Conservation (phyloP, 1,140 invertebrate species). For the Caenorhabditis latens region DNA sequence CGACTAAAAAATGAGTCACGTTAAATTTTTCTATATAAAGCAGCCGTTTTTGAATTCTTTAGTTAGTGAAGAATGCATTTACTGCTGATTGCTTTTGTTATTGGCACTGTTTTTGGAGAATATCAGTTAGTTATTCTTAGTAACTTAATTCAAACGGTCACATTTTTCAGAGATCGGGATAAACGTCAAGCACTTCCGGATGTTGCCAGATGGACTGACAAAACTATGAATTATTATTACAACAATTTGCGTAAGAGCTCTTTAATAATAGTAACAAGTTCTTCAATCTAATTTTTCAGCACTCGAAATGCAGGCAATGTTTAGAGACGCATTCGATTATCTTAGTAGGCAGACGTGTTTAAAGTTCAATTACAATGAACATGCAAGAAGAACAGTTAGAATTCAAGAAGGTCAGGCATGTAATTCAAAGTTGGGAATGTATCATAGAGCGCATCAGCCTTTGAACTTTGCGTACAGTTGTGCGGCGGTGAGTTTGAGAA, state of each 20-base stretch:
- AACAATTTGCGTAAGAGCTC: too few relatives aligned
- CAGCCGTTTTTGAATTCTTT: too few relatives aligned
- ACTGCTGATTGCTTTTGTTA: too few relatives aligned
- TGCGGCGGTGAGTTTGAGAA: neutral
- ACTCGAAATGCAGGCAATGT: constrained; percentile 16
- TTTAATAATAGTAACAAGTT: neutral
- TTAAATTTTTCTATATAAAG: too few relatives aligned
- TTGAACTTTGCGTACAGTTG: neutral
- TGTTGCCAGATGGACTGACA: neutral
- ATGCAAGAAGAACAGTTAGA: neutral
- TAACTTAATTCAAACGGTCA: neutral
- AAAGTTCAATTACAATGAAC: neutral
- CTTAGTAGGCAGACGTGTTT: neutral
- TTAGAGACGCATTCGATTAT: constrained; percentile 2
- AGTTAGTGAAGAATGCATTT: too few relatives aligned
- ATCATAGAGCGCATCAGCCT: neutral
- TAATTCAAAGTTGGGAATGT: too few relatives aligned
- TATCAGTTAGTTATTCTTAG: too few relatives aligned
- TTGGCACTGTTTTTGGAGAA: too few relatives aligned
- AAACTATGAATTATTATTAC: neutral
- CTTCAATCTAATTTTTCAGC: neutral
- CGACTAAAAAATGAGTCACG: too few relatives aligned
- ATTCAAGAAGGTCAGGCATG: too few relatives aligned
- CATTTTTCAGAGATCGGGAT: neutral
- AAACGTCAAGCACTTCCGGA: neutral